These are phyloP conservation scores for Sicus ferrugineus DNA, from an alignment of 2,888 invertebrate genomes.

Conservation along the genomic window DNA sequence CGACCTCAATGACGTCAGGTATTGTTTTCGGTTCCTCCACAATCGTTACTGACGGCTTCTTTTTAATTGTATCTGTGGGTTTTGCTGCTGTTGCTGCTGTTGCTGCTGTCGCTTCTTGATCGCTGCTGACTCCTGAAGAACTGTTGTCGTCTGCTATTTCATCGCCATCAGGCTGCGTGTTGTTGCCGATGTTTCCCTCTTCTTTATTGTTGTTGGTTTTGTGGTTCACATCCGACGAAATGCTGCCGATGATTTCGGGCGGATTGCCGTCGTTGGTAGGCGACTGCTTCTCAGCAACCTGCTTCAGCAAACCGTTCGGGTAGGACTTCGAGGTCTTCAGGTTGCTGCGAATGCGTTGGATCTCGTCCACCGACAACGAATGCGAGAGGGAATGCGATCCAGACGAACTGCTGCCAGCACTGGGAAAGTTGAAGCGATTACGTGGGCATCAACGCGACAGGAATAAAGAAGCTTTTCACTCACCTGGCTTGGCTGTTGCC, in stretches of 20 bases:
- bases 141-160: constrained; percentile 86
- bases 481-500: constrained; percentile 79
- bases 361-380: constrained; percentile 88
- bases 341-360: constrained; percentile 84
- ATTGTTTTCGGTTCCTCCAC: constrained; percentile 56
- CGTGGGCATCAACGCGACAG: neutral
- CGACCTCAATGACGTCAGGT: constrained; percentile 43
- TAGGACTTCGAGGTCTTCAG: constrained; percentile 87
- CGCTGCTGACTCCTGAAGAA: constrained; percentile 87
- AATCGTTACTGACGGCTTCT: constrained; percentile 60
- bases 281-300: constrained; percentile 60
- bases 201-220: constrained; percentile 29
- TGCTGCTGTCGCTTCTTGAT: constrained; percentile 72
- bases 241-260: neutral
- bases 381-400: constrained; percentile 82
- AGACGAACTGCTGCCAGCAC: constrained; percentile 69
- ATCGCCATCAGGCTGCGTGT: constrained; percentile 20
- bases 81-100: constrained; percentile 61
- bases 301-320: constrained; percentile 78
- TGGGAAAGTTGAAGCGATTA: constrained; percentile 23
- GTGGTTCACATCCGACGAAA: constrained; percentile 21
- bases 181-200: constrained; percentile 31
- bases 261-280: neutral
- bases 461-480: constrained; percentile 31
- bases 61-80: constrained; percentile 64